Percentiles rank a stretch among this genome's conserved stretches.
Conservation (phyloP, 2,888 invertebrate species). For the Nymphalis c-album region DNA sequence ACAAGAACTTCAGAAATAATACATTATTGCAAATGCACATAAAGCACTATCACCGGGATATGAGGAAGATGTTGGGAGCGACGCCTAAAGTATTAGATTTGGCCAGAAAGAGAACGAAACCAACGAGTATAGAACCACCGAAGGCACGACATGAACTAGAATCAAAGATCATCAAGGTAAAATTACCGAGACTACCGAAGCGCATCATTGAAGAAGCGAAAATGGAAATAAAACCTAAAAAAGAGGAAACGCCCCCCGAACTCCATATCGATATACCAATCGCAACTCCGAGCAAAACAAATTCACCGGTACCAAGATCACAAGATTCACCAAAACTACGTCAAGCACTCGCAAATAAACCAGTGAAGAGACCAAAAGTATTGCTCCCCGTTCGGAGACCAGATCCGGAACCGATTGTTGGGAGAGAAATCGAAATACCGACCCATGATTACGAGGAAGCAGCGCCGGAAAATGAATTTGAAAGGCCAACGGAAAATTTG, state of each 20-base stretch:
- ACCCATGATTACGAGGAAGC: slow-evolving; percentile 28
- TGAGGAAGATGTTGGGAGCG: slow-evolving; percentile 86
- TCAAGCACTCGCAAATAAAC: slow-evolving; percentile 58
- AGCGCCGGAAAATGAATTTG: slow-evolving; percentile 34
- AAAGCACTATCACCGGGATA: slow-evolving; percentile 95
- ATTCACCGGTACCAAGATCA: slow-evolving; percentile 41
- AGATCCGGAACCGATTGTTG: slow-evolving; percentile 45
- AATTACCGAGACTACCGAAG: slow-evolving; percentile 59
- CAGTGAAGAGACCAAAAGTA: slow-evolving; percentile 67
- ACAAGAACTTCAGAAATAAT: slow-evolving; percentile 94
- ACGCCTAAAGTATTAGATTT: slow-evolving; percentile 93
- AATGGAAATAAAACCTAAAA: slow-evolving; percentile 38
- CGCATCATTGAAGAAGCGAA: slow-evolving; percentile 51
- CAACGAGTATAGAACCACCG: slow-evolving; percentile 44
- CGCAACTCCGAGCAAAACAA: slow-evolving; percentile 36
- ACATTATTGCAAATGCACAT: slow-evolving; percentile 95
- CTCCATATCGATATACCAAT: slow-evolving; percentile 11
- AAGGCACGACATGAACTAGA: slow-evolving; percentile 43
- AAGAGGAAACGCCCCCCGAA: slow-evolving; percentile 37
- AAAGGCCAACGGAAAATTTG: slow-evolving; percentile 33
- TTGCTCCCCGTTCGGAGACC: slow-evolving; percentile 62
- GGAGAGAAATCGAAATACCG: slow-evolving; percentile 44
- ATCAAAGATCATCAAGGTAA: slow-evolving; percentile 62
- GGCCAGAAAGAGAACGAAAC: slow-evolving; percentile 87
- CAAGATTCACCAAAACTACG: slow-evolving; percentile 70